Evolutionary conservation across 2,888 invertebrate species (phyloP), one percentile per base, ranked within the genome.

Genomic region (Brachyptera risi): DNA sequence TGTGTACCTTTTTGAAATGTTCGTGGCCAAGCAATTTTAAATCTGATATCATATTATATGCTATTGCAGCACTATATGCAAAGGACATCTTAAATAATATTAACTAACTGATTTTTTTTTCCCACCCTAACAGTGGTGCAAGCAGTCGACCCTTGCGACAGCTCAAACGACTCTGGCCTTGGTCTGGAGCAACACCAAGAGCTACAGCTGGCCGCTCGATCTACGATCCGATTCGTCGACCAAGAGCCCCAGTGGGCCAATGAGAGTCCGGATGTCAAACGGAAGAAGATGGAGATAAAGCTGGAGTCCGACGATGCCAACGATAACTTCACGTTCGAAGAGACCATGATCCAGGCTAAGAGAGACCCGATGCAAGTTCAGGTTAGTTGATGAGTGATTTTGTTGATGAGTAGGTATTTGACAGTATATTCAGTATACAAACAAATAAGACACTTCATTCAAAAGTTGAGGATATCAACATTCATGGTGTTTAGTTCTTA

Each of bases 111-210:
- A n/a, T n/a, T n/a, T n/a, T n/a, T n/a, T n/a, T n/a, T n/a, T n/a
- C n/a, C n/a, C n/a, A n/a, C n/a, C n/a, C n/a, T 75, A 77, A 69
- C 69, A 75, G 63, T 68, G 74, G 60, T 75, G 76, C 69, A 75
- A 77, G 74, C 71, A 78, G 65, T 78, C 68, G 82, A 80, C 72
- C 83, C 84, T 64, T 90, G 90, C 74, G 92, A 92, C 74, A 92
- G 90, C 76, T 92, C 92, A 65, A 92, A 91, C 78, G 93, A 93
- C 76, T 92, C 92, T 68, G 92, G 92, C 27, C 82, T 92, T 68
- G 92, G 92, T 62, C 88, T 88, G 67, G 92, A 92, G 73, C 86
- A 87, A 69, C 84, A 86, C 69, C 79, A 81, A 67, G 83, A 85
- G 69, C 71, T 65, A 65, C 69, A 57, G 66, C 69, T 67, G 65